Evolutionary conservation across 2,797 vertebrate species (phyloP).

Genomic region (Ptychadena robeensis): DNA sequence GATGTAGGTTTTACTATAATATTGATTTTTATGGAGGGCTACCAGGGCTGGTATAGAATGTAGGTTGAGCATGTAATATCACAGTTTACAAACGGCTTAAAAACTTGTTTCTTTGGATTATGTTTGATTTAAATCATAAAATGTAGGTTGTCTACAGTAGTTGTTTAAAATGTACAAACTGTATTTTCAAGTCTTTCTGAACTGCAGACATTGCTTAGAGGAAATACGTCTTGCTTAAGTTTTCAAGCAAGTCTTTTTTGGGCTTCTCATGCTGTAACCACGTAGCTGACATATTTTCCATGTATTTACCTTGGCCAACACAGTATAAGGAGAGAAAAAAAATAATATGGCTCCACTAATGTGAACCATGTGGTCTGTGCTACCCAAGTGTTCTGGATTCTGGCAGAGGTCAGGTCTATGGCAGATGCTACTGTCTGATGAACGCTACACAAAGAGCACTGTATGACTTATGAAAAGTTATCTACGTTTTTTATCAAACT

Average conservation of each 20-base stretch:
- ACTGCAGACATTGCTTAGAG: background rate
- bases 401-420: conserved; percentile 74
- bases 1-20: no score
- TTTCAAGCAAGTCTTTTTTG: conserved; percentile 19
- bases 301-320: conserved; percentile 75
- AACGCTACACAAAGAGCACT: conserved; percentile 69
- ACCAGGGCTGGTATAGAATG: no score
- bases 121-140: background rate
- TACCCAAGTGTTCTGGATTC: conserved; percentile 76
- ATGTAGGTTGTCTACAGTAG: background rate
- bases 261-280: conserved; percentile 47
- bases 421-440: conserved; percentile 75
- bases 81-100: no score
- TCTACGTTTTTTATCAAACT: background rate
- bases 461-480: background rate
- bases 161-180: background rate
- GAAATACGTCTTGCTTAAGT: background rate
- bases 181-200: conserved; percentile 11
- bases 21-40: no score
- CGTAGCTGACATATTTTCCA: conserved; percentile 71
- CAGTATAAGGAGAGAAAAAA: conserved; percentile 47
- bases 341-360: conserved; percentile 70
- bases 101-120: no score
- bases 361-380: conserved; percentile 84
- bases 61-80: no score